Base-by-base conservation (phyloP, 2,113 vertebrate species). In the Chlorocebus sabaeus region DNA sequence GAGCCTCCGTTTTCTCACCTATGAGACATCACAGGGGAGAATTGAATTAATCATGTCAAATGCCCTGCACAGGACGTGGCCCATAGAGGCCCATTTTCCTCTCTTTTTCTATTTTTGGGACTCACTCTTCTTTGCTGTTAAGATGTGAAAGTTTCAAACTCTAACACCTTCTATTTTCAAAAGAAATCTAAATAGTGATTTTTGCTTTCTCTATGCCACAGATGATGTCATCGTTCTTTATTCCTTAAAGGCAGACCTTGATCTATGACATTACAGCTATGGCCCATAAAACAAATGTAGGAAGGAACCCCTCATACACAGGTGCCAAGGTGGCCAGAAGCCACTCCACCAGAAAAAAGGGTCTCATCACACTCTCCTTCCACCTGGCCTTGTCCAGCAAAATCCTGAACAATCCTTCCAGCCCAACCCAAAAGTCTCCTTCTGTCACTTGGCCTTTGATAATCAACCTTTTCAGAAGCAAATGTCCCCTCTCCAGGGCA, bases 401-500 rank as follows among this genome's bases (percentile, higher is more conserved):
- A 83, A 85, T 27, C 35, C 43, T 38, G 35, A 55, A n/a, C 38
- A 48, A 43, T 27, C 22, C 9, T 96, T 57, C 59, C 73, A 64
- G 59, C 4, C 7, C 20, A 70, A 73, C 6, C 38, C 35, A 27
- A 30, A 80, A 72, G 20, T 59, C 8, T 48, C 22, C 30, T 45
- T 48, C 25, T 5, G 9, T 82, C 2, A 5, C 7, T 50, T 32
- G n/a, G 9, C 25, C 38, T 82, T 35, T 43, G 30, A 6, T 9
- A 27, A 38, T 43, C 23, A 64, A 5, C 17, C 9, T 23, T 3
- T 61, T 92, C 78, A 72, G 59, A 75, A 45, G 23, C 2, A 5
- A 93, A 59, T 8, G 6, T 1, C 25, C 4, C 9, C 0, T 1
- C 20, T 35, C 23, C 0, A 2, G 35, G 9, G 5, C 1, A 35